Base-by-base conservation (phyloP, 2,797 vertebrate species). In the Novumbra hubbsi region DNA sequence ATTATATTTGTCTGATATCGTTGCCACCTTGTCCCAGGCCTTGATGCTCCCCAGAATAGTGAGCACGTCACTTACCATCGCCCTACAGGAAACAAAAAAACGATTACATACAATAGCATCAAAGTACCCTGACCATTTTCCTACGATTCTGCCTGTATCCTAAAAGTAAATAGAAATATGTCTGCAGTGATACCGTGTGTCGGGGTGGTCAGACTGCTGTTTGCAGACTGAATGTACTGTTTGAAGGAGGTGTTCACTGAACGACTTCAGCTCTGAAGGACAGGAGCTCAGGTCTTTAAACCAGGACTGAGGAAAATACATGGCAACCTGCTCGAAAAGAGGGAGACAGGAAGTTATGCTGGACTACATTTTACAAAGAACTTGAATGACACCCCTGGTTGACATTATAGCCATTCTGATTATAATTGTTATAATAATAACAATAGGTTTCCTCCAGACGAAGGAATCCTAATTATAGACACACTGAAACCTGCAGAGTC, bases 231-330 rank as follows among this genome's bases (percentile, higher is more conserved):
- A 77, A 70, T 64, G 85, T 62, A 92, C 91, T 34, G 84, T 93
- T 9, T 93, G 94, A 79, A 95, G 79, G 17, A 99, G 83, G 78
- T 95, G 90, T 81, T 94, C 94, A 83, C 90, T 93, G 86, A 98
- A 94, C 77, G 92, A 96, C 73, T 85, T 85, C 60, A 98, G 90
- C 73, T 96, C 95, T 4, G 94, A 92, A 76, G 96, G 81, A 79
- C 89, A 86, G 5, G 88, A 88, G 66, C 83, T 78, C 65, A 92
- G 81, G 32, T 84, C 90, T 68, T 81, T 78, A 76, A 97, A 96
- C 97, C 96, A 98, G 5, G 92, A 93, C 41, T 76, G 83, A 4
- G 97, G 96, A 69, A 99, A 79, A 86, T 86, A 93, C 0, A 87
- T 91, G 68, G 92, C 92, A 68, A 98, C 92, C 97, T 99, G 81